A percentile compares a stretch with the other conserved stretches of the same genome.
Conservation (phyloP, 2,113 vertebrate genomes). For the Heptranchias perlo region DNA sequence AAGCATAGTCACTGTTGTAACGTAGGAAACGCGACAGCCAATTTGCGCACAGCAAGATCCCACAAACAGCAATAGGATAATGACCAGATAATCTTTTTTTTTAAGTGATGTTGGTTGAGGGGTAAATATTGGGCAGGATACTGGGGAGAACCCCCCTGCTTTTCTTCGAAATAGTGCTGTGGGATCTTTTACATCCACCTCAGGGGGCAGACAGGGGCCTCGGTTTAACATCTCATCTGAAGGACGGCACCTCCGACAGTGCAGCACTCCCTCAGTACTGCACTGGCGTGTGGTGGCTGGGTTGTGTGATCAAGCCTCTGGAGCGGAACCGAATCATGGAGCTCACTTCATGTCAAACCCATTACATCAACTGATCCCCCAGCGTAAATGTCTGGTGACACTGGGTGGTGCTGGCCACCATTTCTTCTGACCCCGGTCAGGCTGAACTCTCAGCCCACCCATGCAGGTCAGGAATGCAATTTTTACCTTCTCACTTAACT, state of each 20-base stretch:
- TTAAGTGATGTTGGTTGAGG: too few relatives aligned
- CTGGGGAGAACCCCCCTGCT: neutral
- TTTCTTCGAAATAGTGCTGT: neutral
- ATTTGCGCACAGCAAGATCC: too few relatives aligned
- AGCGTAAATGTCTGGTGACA: neutral
- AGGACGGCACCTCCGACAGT: too few relatives aligned
- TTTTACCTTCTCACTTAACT: neutral
- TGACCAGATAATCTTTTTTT: too few relatives aligned
- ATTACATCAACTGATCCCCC: neutral
- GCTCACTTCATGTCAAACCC: neutral
- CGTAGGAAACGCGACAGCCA: too few relatives aligned
- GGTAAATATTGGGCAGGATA: neutral
- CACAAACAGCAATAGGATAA: too few relatives aligned
- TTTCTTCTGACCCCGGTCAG: neutral
- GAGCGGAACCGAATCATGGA: neutral
- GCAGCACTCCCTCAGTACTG: too few relatives aligned
- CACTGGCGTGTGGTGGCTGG: too few relatives aligned
- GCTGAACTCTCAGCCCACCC: neutral
- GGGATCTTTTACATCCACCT: too few relatives aligned
- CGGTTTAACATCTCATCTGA: too few relatives aligned
- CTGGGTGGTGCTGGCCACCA: neutral
- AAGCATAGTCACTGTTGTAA: too few relatives aligned
- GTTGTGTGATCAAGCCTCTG: neutral
- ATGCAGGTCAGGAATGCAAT: neutral
- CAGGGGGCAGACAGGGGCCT: too few relatives aligned